Conservation (phyloP, 2,797 vertebrate species). For the Periparus ater region DNA sequence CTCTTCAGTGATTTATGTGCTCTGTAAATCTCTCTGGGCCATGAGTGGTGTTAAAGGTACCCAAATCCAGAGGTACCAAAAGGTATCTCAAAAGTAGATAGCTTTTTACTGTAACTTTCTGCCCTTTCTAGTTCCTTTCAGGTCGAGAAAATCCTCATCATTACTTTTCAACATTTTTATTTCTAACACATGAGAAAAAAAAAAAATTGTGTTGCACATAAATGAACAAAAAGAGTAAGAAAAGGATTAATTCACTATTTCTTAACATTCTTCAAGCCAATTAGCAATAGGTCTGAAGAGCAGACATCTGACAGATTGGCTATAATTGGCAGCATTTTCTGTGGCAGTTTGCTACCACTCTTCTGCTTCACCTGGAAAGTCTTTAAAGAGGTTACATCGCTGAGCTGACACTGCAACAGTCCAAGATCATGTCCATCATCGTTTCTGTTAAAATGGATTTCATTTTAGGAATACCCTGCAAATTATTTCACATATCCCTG, state of each 20-base stretch:
- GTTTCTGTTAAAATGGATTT: not conserved
- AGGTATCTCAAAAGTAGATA: not conserved
- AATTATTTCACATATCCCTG: not conserved
- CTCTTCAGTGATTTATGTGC: not conserved
- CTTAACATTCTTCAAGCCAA: slow-evolving; percentile 4
- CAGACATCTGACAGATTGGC: slow-evolving; percentile 17
- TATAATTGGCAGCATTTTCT: not conserved
- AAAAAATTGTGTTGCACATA: not conserved
- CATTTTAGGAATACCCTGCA: not conserved
- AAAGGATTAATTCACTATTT: not conserved
- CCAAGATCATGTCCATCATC: not conserved
- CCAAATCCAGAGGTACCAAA: too few relatives aligned
- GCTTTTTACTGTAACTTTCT: not conserved
- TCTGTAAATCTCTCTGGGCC: not conserved
- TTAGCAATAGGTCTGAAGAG: not conserved
- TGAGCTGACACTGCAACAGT: not conserved
- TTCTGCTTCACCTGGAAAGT: slow-evolving; percentile 37
- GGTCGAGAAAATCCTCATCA: not conserved
- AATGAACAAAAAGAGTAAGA: not conserved
- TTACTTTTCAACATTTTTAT: not conserved
- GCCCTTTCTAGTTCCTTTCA: not conserved
- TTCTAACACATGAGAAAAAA: not conserved
- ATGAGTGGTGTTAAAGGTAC: not conserved
- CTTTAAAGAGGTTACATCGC: not conserved
- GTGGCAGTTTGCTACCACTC: slow-evolving; percentile 6